Base-by-base conservation (phyloP, 2,797 vertebrate species). In the Hippoglossus hippoglossus region DNA sequence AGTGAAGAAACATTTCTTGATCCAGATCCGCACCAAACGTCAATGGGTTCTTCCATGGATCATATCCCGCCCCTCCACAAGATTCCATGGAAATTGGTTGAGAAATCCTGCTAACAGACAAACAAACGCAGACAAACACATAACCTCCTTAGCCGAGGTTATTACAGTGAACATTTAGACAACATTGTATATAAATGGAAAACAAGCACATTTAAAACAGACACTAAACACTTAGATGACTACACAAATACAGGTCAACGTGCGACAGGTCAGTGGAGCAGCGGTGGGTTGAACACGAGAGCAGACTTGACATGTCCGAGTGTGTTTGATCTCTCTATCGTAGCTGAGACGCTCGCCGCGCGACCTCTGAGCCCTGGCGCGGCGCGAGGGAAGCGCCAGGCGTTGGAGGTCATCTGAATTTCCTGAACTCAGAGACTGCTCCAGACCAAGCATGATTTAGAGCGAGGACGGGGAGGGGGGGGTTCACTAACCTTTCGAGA, bases 301-400 rank as follows among this genome's bases (percentile, higher is more conserved):
- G 62, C 76, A 47, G 83, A 39, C 73, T 66, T 1, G 86, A 81
- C 86, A 81, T 64, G 75, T 71, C 75, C 59, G 75, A 83, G 86
- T 87, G 81, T 85, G 88, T 92, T 87, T 92, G 86, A 91, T 85
- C 84, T 88, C 77, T 89, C 84, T 84, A 83, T 92, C 76, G 60
- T 79, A 58, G 82, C 84, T 86, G 87, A 88, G 85, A 84, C 74
- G 75, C 77, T 89, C 53, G 75, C 84, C 84, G 73, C 26, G 76
- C 66, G 86, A 88, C 88, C 88, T 79, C 75, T 87, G 89, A 91
- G 82, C 91, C 71, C 54, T 0, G 10, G 60, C 26, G 28, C 74
- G 75, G 74, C 66, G 62, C 83, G 78, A 88, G 80, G 57, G 81
- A 82, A 76, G 49, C 87, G 83, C 80, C 84, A 83, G 72, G 69